Conservation (phyloP, 2,797 vertebrate genomes). For the Lophius americanus region DNA sequence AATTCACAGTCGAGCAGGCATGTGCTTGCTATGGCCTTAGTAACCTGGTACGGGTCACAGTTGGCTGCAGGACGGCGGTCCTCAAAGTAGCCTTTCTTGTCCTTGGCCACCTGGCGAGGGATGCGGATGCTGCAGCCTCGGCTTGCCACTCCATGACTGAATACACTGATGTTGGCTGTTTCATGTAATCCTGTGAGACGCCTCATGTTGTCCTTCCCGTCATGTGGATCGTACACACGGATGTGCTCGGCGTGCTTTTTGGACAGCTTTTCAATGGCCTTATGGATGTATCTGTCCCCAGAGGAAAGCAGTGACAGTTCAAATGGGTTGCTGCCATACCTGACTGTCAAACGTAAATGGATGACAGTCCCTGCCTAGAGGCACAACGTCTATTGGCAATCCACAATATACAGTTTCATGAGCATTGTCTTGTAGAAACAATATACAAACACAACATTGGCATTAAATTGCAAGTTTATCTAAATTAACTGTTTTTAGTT, state of each 20-base stretch:
- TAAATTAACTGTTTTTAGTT: too few species aligned
- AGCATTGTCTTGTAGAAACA: too few species aligned
- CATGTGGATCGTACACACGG: slow-evolving; percentile 80
- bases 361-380: too few species aligned
- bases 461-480: neutral
- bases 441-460: neutral
- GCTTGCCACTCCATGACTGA: slow-evolving; percentile 83
- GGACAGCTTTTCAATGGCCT: slow-evolving; percentile 84
- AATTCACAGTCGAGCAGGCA: slow-evolving; percentile 66
- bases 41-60: slow-evolving; percentile 90
- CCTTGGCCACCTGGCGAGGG: slow-evolving; percentile 84
- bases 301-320: neutral
- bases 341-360: too few species aligned
- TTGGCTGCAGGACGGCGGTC: slow-evolving; percentile 89
- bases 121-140: slow-evolving; percentile 87
- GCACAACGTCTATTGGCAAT: too few species aligned
- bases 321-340: too few species aligned
- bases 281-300: slow-evolving; percentile 81
- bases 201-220: slow-evolving; percentile 85
- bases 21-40: slow-evolving; percentile 77
- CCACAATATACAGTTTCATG: too few species aligned
- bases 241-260: slow-evolving; percentile 85
- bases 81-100: slow-evolving; percentile 86
- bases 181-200: slow-evolving; percentile 86
- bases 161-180: slow-evolving; percentile 86